A percentile compares a stretch with the other conserved stretches of the same genome.
phyloP scores from a whole-genome alignment of 2,113 vertebrate genomes.

The Tachysurus vachellii region DNA sequence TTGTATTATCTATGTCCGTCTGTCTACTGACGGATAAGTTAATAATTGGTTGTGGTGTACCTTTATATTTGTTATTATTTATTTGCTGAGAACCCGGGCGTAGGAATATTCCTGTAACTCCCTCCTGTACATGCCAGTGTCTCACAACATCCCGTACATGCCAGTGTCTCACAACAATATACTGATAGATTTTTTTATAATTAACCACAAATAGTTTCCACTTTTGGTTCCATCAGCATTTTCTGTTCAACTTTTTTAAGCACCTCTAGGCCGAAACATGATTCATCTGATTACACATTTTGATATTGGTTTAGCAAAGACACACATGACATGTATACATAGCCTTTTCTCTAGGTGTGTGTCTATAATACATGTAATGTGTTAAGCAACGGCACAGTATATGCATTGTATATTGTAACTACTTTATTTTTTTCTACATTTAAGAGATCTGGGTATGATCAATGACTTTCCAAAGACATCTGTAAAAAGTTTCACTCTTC shows the following conservation, averaged over 20 bases:
- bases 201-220: neutral
- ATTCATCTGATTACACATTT: neutral
- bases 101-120: no score
- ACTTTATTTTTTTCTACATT: conserved; percentile 32
- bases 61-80: no score
- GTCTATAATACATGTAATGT: neutral
- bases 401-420: conserved; percentile 8
- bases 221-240: neutral
- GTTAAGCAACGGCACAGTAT: neutral
- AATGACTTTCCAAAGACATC: conserved; percentile 10
- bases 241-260: neutral
- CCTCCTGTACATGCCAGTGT: no score
- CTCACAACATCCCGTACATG: no score
- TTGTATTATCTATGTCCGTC: no score
- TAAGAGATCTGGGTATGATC: conserved; percentile 28
- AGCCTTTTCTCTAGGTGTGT: no score
- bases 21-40: no score
- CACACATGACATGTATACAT: neutral
- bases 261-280: neutral
- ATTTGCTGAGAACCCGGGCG: no score
- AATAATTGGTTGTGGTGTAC: no score
- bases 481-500: conserved; percentile 61
- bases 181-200: neutral
- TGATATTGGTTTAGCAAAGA: neutral
- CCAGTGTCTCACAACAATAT: no score